Percentiles rank a stretch among this genome's conserved stretches.
These are phyloP conservation scores for Deroplatys truncata DNA, from an alignment of 2,888 invertebrate species.

Conservation along the genomic window DNA sequence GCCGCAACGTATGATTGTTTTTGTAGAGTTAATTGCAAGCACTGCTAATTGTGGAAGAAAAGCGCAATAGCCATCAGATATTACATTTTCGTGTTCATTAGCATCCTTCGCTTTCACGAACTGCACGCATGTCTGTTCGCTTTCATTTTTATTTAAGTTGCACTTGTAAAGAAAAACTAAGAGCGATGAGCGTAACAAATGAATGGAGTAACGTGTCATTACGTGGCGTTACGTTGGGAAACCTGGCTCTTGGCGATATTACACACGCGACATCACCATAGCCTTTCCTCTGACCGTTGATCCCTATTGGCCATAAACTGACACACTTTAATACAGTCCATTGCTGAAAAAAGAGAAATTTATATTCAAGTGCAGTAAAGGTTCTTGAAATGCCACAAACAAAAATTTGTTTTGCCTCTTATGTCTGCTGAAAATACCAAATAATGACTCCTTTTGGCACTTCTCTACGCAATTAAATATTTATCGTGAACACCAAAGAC, in stretches of 20 bases:
- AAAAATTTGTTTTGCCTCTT: too few relatives aligned
- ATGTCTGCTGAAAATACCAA: too few relatives aligned
- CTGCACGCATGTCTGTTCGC: background rate
- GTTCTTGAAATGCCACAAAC: too few relatives aligned
- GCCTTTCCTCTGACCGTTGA: background rate
- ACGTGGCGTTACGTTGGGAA: background rate
- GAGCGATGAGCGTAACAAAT: background rate
- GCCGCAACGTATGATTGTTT: too few relatives aligned
- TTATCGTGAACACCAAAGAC: too few relatives aligned
- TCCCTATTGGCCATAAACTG: background rate
- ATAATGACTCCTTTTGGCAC: too few relatives aligned
- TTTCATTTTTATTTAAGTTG: background rate
- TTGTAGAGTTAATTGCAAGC: too few relatives aligned
- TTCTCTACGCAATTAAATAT: too few relatives aligned
- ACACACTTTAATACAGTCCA: background rate
- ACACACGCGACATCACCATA: background rate
- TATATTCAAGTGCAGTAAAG: background rate
- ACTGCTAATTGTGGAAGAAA: too few relatives aligned
- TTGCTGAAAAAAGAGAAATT: background rate
- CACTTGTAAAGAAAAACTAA: background rate
- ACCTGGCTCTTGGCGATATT: background rate
- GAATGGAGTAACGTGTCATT: background rate
- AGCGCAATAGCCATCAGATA: too few relatives aligned
- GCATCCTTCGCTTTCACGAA: background rate
- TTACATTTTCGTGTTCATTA: background rate